These are phyloP conservation scores for Tethea ocularis DNA, from an alignment of 2,888 invertebrate species.

Conservation along the genomic window DNA sequence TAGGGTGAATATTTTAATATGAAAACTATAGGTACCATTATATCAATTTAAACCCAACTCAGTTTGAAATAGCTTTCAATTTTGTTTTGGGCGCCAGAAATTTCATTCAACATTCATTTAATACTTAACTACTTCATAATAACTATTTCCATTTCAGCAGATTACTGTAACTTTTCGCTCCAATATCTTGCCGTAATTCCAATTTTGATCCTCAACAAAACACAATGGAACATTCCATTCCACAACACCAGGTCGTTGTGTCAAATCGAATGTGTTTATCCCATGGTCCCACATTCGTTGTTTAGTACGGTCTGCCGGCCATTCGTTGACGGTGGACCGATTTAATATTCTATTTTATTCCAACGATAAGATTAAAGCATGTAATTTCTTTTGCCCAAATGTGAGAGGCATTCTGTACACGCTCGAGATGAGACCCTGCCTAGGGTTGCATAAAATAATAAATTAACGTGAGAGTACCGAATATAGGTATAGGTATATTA, in stretches of 20 bases:
- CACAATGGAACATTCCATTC: constrained; percentile 42
- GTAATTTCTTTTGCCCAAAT: constrained; percentile 80
- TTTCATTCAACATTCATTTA: neutral
- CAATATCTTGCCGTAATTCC: constrained; percentile 5
- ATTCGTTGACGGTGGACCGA: constrained; percentile 68
- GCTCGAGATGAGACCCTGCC: constrained; percentile 42
- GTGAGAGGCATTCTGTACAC: constrained; percentile 61
- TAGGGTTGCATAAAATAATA: constrained; percentile 52
- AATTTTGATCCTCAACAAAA: constrained; percentile 21
- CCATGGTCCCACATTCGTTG: constrained; percentile 42
- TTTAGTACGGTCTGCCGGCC: constrained; percentile 67
- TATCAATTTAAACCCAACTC: neutral
- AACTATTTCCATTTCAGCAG: neutral
- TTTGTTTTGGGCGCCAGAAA: neutral
- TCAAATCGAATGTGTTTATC: constrained; percentile 65
- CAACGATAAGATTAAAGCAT: constrained; percentile 82
- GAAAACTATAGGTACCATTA: neutral
- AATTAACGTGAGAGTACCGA: neutral
- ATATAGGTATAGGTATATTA: neutral
- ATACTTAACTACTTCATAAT: neutral
- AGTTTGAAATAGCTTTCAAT: neutral
- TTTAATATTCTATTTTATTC: constrained; percentile 83
- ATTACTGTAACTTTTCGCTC: neutral
- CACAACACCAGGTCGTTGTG: constrained; percentile 38
- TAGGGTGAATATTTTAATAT: constrained; percentile 31